Evolutionary conservation across 2,113 vertebrate genomes (phyloP).

Genomic region (Campylomormyrus numenius): DNA sequence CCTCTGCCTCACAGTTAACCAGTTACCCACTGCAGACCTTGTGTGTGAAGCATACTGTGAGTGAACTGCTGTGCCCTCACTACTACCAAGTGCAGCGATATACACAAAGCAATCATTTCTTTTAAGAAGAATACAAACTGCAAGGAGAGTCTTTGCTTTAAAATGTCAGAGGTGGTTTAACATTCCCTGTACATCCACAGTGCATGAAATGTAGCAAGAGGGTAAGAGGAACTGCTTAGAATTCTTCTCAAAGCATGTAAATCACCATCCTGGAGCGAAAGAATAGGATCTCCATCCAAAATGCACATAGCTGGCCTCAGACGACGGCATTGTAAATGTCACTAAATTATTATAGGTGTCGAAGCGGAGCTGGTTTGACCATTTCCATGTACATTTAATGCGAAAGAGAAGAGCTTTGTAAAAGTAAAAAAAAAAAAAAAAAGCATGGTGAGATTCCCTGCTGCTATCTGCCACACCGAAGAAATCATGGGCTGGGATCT

Average conservation of each 20-base stretch:
- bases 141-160: constrained; percentile 12
- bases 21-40: background rate
- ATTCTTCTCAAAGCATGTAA: constrained; percentile 25
- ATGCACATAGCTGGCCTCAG: background rate
- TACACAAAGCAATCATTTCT: background rate
- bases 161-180: constrained; percentile 39
- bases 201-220: constrained; percentile 31
- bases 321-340: constrained; percentile 14
- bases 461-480: background rate
- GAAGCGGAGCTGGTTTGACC: background rate
- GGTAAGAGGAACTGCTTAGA: background rate
- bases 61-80: background rate
- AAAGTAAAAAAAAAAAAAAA: background rate
- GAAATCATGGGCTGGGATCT: background rate
- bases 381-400: background rate
- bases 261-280: background rate
- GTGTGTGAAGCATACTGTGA: background rate
- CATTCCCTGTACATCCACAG: constrained; percentile 25
- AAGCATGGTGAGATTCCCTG: background rate
- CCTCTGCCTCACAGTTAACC: background rate
- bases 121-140: background rate
- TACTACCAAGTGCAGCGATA: background rate
- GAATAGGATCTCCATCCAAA: constrained; percentile 4
- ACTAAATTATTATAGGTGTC: constrained; percentile 1
- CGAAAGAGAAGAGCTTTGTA: background rate